Base-by-base conservation (phyloP, 35 echinoderm and acorn worm species). In the Ptychodera flava region DNA sequence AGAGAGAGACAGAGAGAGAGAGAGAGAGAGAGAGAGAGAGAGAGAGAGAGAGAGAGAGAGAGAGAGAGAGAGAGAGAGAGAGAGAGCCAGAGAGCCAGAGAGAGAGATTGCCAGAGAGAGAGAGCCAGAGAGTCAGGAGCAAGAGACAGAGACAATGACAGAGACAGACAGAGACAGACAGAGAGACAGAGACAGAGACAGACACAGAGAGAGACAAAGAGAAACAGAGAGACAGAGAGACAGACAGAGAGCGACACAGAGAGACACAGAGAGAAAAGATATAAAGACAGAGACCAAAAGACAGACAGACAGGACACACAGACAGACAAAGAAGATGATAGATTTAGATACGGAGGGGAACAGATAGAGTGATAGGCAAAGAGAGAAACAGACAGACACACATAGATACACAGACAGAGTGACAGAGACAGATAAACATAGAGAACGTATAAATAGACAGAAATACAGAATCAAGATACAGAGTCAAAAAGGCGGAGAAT, bases 351-450 rank as follows among this genome's bases (percentile, higher is more conserved):
- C 15, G n/a, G n/a, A n/a, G n/a, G n/a, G n/a, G n/a, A n/a, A n/a
- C n/a, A n/a, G n/a, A 77, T 15, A 77, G 75, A 77, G 75, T 15
- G 15, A 77, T n/a, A n/a, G n/a, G n/a, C n/a, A n/a, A n/a, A n/a
- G n/a, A n/a, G n/a, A n/a, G n/a, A n/a, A n/a, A n/a, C n/a, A n/a
- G n/a, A n/a, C n/a, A n/a, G n/a, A n/a, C n/a, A n/a, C n/a, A n/a
- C n/a, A n/a, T n/a, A n/a, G n/a, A n/a, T n/a, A n/a, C n/a, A n/a
- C n/a, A n/a, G 75, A 77, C 75, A 77, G 75, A 77, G 75, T 15
- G 15, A 77, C 75, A 77, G 75, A 77, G 75, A 77, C 75, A 77
- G 75, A 77, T n/a, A 77, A n/a, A 77, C 75, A 77, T n/a, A 77
- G 75, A 77, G 75, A 77, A 77, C 75, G n/a, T 15, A 77, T 15